A percentile compares a stretch with the other conserved stretches of the same genome.
Evolutionary conservation across 2,888 invertebrate genomes (phyloP).

Genomic region (Rhogogaster chlorosoma): DNA sequence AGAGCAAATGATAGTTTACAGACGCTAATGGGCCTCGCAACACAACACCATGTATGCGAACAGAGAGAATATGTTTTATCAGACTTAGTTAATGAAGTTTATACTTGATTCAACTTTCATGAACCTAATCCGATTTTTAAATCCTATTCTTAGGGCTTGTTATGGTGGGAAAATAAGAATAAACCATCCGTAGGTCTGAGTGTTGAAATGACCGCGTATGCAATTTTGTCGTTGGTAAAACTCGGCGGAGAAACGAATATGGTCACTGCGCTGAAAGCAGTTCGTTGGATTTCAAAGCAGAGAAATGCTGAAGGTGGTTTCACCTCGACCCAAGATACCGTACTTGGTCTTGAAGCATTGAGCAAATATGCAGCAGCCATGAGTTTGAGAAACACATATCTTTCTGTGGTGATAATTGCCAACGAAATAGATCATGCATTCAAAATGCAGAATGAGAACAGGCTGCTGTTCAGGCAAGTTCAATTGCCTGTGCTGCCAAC

Average conservation of each 20-base stretch:
- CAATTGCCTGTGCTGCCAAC: constrained; percentile 77
- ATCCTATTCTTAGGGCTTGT: constrained; percentile 70
- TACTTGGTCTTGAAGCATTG: constrained; percentile 82
- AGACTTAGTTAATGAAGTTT: background rate
- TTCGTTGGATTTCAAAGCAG: constrained; percentile 87
- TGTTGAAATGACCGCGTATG: constrained; percentile 86
- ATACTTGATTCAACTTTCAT: background rate
- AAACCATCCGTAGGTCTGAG: constrained; percentile 80
- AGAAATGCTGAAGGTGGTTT: constrained; percentile 86
- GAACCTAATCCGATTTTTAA: background rate
- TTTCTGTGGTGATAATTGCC: constrained; percentile 78
- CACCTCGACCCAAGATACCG: constrained; percentile 86
- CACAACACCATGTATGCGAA: constrained; percentile 70
- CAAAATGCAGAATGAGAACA: constrained; percentile 77
- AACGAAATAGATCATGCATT: constrained; percentile 76
- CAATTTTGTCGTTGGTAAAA: constrained; percentile 81
- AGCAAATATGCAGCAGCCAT: constrained; percentile 80
- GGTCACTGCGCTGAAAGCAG: constrained; percentile 81
- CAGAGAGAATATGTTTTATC: background rate
- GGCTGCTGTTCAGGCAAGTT: constrained; percentile 78
- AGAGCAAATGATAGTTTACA: constrained; percentile 77
- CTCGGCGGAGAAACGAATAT: constrained; percentile 79
- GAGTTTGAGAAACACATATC: constrained; percentile 75
- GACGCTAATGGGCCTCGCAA: constrained; percentile 76
- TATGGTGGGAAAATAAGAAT: constrained; percentile 80